A percentile compares a stretch with the other conserved stretches of the same genome.
Conservation (phyloP, 2,888 invertebrate species). For the Caenorhabditis angaria region DNA sequence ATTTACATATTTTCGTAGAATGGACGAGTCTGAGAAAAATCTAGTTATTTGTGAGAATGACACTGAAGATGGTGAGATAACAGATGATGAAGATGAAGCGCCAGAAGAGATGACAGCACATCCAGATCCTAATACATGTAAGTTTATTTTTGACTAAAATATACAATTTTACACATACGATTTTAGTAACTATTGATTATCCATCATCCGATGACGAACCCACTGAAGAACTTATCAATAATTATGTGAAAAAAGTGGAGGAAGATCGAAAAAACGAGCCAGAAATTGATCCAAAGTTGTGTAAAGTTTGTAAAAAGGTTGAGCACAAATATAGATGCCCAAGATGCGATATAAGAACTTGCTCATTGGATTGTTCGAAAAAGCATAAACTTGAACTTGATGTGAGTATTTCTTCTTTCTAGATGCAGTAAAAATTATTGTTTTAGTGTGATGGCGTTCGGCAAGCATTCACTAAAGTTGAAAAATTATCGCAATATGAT, state of each 20-base stretch:
- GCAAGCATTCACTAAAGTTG: slow-evolving; percentile 47
- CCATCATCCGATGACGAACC: slow-evolving; percentile 41
- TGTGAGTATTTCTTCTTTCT: slow-evolving; percentile 27
- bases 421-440: not conserved
- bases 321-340: slow-evolving; percentile 63
- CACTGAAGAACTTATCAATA: slow-evolving; percentile 46
- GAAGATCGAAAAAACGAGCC: not conserved
- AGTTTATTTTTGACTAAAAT: not conserved
- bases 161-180: not conserved
- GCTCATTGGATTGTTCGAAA: slow-evolving; percentile 63
- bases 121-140: slow-evolving; percentile 15
- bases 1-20: not conserved
- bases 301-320: slow-evolving; percentile 46
- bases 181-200: slow-evolving; percentile 14
- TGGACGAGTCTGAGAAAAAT: not conserved
- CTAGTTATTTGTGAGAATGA: not conserved
- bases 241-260: slow-evolving; percentile 28
- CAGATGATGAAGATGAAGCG: slow-evolving; percentile 36
- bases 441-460: slow-evolving; percentile 65
- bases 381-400: slow-evolving; percentile 58
- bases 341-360: slow-evolving; percentile 60
- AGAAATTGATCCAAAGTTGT: slow-evolving; percentile 40
- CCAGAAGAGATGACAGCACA: slow-evolving; percentile 19
- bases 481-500: slow-evolving; percentile 49
- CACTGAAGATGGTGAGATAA: slow-evolving; percentile 44